Evolutionary conservation across 2,888 invertebrate species (phyloP), one percentile per base, ranked within the genome.

Genomic region (Brachycybe producta): DNA sequence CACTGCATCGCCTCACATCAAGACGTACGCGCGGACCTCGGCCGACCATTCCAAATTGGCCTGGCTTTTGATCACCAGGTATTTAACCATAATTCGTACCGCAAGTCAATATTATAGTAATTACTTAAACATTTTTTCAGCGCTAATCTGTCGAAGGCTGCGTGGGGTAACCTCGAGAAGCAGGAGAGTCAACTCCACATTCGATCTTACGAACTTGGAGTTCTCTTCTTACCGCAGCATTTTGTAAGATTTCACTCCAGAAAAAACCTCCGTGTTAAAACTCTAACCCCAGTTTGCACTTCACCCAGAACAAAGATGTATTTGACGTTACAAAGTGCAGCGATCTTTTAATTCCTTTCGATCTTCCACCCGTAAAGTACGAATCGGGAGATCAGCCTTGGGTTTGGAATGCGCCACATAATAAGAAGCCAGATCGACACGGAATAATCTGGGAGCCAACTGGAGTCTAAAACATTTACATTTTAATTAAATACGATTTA

Each of bases 111-210:
- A n/a, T n/a, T n/a, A n/a, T n/a, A n/a, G n/a, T n/a, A n/a, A 35
- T 3, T 32, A 32, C 26, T 35, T 17, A 23, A 38, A 24, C 48
- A 15, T 46, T 19, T n/a, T 57, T 61, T 57, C 57, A 94, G 94
- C 48, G 90, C 87, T 0, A 98, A 98, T 70, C 70, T 95, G 27
- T 97, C 95, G 11, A 95, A 94, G 71, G 90, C 95, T 1, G 97
- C 97, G 0, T 97, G 97, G 97, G 97, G 97, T 35, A 70, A 70
- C 8, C 56, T 70, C 60, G 75, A 69, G 67, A 77, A 67, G 74
- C 77, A 64, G 67, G 75, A 82, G 28, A 63, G 67, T 26, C 70
- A 70, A 54, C 64, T 76, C 46, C 70, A 70, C 58, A 77, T 92
- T 7, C 76, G 85, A 65, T 91, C 87, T 38, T 94, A 86, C 63